phyloP scores from a whole-genome alignment of 2,797 vertebrate genomes.

The Philypnodon macrostomus region DNA sequence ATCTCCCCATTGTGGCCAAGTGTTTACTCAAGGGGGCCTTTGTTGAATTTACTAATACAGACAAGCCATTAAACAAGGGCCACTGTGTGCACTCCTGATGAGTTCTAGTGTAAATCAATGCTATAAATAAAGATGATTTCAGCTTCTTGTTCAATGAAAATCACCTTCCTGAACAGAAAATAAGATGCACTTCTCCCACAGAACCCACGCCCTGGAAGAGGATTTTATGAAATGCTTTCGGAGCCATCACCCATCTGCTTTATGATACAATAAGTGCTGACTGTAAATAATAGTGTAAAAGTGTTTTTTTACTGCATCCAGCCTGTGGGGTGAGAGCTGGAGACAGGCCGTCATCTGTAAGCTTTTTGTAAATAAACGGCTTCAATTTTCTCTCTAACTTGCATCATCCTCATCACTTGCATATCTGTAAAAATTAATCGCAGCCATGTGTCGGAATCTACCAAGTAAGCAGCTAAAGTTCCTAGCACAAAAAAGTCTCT shows the following conservation, averaged over 20 bases:
- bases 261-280: conserved; percentile 50
- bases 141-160: no score
- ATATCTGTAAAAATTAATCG: conserved; percentile 21
- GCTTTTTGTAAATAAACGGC: conserved; percentile 49
- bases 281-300: conserved; percentile 61
- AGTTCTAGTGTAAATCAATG: conserved; percentile 4
- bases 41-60: conserved; percentile 4
- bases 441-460: conserved; percentile 50
- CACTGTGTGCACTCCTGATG: conserved; percentile 4
- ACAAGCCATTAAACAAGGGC: conserved; percentile 7
- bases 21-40: conserved; percentile 3
- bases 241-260: conserved; percentile 43
- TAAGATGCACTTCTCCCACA: not conserved
- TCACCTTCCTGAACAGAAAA: conserved; percentile 2
- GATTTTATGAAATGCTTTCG: conserved; percentile 32
- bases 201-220: conserved; percentile 10
- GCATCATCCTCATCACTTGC: conserved; percentile 41
- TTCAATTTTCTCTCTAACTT: conserved; percentile 37
- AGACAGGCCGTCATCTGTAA: conserved; percentile 41
- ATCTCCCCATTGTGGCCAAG: conserved; percentile 1
- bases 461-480: conserved; percentile 32
- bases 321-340: conserved; percentile 26
- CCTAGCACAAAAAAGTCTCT: conserved; percentile 5
- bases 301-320: conserved; percentile 56
- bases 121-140: conserved; percentile 7